Evolutionary conservation across 2,888 invertebrate genomes (phyloP).

Genomic region (Caenorhabditis parvicauda): DNA sequence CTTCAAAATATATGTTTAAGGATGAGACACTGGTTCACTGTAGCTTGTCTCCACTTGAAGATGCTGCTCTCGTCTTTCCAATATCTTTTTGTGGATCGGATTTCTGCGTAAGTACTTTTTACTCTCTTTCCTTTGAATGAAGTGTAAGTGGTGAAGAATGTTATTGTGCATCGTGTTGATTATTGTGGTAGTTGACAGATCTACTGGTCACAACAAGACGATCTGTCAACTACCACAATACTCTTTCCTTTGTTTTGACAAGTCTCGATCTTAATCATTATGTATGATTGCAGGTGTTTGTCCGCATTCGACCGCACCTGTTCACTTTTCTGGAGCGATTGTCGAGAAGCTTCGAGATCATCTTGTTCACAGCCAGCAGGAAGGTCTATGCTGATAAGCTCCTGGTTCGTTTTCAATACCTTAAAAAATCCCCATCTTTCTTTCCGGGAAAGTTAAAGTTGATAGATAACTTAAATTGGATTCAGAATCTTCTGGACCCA

Average conservation of each 20-base stretch:
- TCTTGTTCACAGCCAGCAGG: constrained; percentile 91
- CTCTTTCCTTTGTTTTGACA: too few relatives aligned
- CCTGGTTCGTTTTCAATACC: constrained; percentile 65
- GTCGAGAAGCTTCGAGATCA: constrained; percentile 84
- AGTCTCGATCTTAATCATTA: background rate
- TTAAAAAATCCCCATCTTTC: constrained; percentile 1
- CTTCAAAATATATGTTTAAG: constrained; percentile 65
- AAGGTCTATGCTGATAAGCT: constrained; percentile 90
- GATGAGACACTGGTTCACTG: constrained; percentile 95
- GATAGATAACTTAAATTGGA: too few relatives aligned
- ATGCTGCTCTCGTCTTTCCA: constrained; percentile 91
- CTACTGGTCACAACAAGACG: too few relatives aligned
- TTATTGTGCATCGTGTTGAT: too few relatives aligned
- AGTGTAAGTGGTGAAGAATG: too few relatives aligned
- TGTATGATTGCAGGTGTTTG: constrained; percentile 69
- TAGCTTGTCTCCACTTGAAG: constrained; percentile 83
- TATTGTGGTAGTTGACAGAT: too few relatives aligned
- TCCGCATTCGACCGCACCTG: constrained; percentile 85
- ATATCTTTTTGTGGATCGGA: too few relatives aligned
- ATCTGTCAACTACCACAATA: constrained; percentile 86
- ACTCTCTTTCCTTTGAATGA: too few relatives aligned
- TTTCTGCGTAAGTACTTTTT: too few relatives aligned
- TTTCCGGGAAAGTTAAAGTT: too few relatives aligned
- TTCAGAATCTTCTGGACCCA: constrained; percentile 80
- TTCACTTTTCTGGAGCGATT: constrained; percentile 86